phyloP scores from a whole-genome alignment of 2,797 vertebrate species.

The Sparidentex hasta region DNA sequence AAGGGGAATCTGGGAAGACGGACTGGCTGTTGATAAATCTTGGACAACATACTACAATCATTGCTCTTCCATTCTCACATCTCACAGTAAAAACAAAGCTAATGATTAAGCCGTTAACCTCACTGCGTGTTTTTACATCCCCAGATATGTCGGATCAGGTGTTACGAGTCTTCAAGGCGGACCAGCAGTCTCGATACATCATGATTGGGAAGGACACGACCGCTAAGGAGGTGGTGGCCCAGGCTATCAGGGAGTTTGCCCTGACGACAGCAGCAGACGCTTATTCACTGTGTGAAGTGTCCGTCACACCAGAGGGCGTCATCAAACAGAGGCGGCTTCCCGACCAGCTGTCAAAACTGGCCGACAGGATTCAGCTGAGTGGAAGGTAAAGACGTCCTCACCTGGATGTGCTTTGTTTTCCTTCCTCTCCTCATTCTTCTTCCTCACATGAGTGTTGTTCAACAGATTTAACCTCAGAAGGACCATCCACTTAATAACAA shows the following conservation, averaged over 20 bases:
- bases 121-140: not conserved
- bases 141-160: slow-evolving; percentile 98
- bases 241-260: slow-evolving; percentile 97
- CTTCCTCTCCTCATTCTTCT: not conserved
- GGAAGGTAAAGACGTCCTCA: slow-evolving; percentile 88
- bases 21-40: slow-evolving; percentile 4
- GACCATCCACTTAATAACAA: no score
- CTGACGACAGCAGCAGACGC: slow-evolving; percentile 93
- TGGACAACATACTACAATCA: not conserved
- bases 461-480: not conserved
- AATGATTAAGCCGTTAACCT: not conserved
- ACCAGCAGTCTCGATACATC: slow-evolving; percentile 99
- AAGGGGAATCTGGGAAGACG: not conserved
- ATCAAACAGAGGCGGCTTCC: slow-evolving; percentile 97
- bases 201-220: slow-evolving; percentile 99
- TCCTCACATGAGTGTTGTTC: not conserved
- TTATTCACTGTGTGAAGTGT: slow-evolving; percentile 97
- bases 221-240: slow-evolving; percentile 96
- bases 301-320: slow-evolving; percentile 97
- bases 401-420: not conserved
- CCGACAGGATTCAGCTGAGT: slow-evolving; percentile 97
- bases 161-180: slow-evolving; percentile 96
- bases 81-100: not conserved
- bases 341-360: slow-evolving; percentile 98
- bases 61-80: not conserved